These are phyloP conservation scores for Encarsia formosa DNA, from an alignment of 2,888 invertebrate genomes.

Conservation along the genomic window DNA sequence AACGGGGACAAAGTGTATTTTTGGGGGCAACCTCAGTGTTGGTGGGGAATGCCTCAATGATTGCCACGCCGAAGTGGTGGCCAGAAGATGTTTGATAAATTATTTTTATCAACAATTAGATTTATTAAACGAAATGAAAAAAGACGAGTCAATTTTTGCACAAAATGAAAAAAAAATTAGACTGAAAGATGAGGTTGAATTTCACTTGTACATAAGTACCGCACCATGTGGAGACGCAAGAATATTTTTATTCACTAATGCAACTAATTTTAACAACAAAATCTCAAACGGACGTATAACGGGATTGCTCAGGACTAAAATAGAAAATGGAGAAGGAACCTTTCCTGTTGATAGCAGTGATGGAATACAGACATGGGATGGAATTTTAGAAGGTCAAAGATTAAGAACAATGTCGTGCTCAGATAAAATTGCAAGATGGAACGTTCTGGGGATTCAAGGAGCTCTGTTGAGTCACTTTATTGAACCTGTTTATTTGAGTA, in stretches of 20 bases:
- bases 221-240: slow-evolving; percentile 96
- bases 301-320: slow-evolving; percentile 90
- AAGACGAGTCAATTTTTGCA: slow-evolving; percentile 44
- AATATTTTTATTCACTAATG: slow-evolving; percentile 88
- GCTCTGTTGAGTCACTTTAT: slow-evolving; percentile 83
- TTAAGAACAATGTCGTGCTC: slow-evolving; percentile 96
- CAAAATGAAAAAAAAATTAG: slow-evolving; percentile 57
- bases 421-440: slow-evolving; percentile 95
- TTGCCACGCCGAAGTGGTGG: slow-evolving; percentile 94
- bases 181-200: slow-evolving; percentile 69
- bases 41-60: slow-evolving; percentile 86
- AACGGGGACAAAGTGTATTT: slow-evolving; percentile 80
- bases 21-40: slow-evolving; percentile 87
- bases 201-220: slow-evolving; percentile 95
- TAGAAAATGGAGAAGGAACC: slow-evolving; percentile 94
- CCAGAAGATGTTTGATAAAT: slow-evolving; percentile 74
- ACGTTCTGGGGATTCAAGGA: slow-evolving; percentile 89
- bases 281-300: slow-evolving; percentile 79
- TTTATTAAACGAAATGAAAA: slow-evolving; percentile 54
- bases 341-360: slow-evolving; percentile 81
- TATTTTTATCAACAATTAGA: slow-evolving; percentile 76
- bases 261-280: slow-evolving; percentile 61
- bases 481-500: slow-evolving; percentile 84
- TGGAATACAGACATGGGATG: slow-evolving; percentile 90
- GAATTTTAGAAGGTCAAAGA: slow-evolving; percentile 84